A percentile compares a stretch with the other conserved stretches of the same genome.
phyloP scores from a whole-genome alignment of 1,140 invertebrate genomes.

The Mercenaria mercenaria region DNA sequence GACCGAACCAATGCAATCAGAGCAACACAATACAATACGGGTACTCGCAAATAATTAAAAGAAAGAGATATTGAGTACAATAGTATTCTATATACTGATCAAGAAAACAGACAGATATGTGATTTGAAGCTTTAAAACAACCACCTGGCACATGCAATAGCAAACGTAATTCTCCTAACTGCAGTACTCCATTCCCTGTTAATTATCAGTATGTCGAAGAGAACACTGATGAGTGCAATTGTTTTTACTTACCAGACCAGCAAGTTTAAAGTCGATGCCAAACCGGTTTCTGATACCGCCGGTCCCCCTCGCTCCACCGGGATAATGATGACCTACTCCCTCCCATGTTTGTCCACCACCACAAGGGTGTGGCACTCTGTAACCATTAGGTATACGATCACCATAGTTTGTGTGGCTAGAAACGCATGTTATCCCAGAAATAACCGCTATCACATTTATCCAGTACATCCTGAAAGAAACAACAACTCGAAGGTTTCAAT shows the following conservation, averaged over 20 bases:
- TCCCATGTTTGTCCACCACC: not conserved
- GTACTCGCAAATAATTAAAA: too few species aligned
- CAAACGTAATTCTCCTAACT: too few species aligned
- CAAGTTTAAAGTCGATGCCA: slow-evolving; percentile 62
- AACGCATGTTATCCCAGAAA: not conserved
- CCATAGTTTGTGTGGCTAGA: not conserved
- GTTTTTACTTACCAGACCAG: slow-evolving; percentile 63
- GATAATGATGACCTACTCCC: slow-evolving; percentile 37
- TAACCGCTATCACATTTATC: not conserved
- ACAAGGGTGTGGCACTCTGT: slow-evolving; percentile 23
- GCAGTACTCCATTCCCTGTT: too few species aligned
- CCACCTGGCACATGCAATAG: too few species aligned
- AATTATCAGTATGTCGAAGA: too few species aligned
- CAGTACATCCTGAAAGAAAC: not conserved
- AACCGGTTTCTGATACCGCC: not conserved
- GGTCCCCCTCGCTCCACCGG: not conserved
- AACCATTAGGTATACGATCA: slow-evolving; percentile 4
- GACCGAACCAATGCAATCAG: too few species aligned
- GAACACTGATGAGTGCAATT: too few species aligned
- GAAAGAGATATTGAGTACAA: too few species aligned
- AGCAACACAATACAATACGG: too few species aligned
- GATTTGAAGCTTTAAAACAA: too few species aligned
- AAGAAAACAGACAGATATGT: too few species aligned
- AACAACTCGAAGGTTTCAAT: not conserved
- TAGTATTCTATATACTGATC: too few species aligned